Conservation (phyloP, 2,113 vertebrate genomes). For the Lasiurus borealis region DNA sequence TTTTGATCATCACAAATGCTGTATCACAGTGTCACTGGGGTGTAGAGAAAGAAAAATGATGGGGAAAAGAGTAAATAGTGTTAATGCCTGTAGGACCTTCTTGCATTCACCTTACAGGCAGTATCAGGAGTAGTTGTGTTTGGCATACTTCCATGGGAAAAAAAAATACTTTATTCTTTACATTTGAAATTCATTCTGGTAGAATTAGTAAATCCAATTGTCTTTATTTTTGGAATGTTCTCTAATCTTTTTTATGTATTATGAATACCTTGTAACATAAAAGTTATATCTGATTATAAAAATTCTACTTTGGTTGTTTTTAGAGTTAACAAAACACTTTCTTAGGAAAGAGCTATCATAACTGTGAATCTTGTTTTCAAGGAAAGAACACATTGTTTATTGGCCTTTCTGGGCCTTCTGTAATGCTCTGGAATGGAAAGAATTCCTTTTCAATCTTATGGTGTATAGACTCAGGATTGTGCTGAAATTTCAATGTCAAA, state of each 20-base stretch:
- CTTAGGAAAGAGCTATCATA: background rate
- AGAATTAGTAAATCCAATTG: background rate
- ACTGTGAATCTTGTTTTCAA: background rate
- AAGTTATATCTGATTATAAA: background rate
- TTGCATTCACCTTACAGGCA: background rate
- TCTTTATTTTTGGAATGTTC: background rate
- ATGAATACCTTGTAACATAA: background rate
- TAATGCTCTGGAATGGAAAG: constrained; percentile 21
- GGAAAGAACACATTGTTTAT: background rate
- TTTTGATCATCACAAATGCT: background rate
- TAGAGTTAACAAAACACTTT: background rate
- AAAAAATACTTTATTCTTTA: background rate
- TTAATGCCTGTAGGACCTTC: background rate
- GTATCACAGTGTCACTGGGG: background rate
- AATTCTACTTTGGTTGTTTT: background rate
- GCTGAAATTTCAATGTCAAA: constrained; percentile 67
- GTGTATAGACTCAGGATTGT: background rate
- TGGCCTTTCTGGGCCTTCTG: background rate
- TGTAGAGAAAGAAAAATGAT: background rate
- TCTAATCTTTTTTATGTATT: background rate
- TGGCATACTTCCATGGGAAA: background rate
- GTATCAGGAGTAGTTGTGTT: background rate
- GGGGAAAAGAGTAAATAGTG: too few species aligned
- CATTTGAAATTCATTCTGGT: background rate
- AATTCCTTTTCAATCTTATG: background rate